Conservation (phyloP, 2,797 vertebrate species). For the Antrozous pallidus region DNA sequence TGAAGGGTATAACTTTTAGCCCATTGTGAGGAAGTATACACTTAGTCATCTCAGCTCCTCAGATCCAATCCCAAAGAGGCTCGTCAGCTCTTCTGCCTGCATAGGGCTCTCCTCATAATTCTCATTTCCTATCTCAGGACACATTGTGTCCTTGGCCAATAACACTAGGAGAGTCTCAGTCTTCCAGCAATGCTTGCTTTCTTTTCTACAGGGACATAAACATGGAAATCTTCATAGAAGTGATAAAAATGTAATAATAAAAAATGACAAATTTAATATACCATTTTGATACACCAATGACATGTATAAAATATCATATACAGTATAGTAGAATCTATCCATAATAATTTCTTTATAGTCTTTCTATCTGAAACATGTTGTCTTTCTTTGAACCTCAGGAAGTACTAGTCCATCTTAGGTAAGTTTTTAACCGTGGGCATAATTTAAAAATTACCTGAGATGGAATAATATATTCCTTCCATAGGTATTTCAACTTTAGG, state of each 20-base stretch:
- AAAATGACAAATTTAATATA: not conserved
- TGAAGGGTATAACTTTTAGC: not conserved
- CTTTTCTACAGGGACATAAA: not conserved
- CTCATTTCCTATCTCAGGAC: not conserved
- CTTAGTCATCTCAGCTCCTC: not conserved
- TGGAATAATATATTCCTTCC: not conserved
- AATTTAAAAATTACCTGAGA: not conserved
- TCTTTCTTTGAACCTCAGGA: constrained; percentile 9
- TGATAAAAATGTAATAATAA: not conserved
- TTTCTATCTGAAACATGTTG: not conserved
- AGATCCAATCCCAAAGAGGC: not conserved
- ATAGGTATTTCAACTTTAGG: not conserved
- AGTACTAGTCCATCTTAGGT: not conserved
- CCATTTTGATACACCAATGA: not conserved
- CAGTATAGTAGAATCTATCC: not conserved
- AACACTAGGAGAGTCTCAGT: not conserved
- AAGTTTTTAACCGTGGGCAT: not conserved
- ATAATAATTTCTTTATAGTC: not conserved
- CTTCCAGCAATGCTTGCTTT: not conserved
- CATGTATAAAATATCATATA: not conserved
- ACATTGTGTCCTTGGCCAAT: not conserved
- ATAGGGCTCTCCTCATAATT: not conserved
- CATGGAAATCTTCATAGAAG: not conserved
- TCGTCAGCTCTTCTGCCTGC: not conserved
- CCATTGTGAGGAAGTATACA: not conserved